Base-by-base conservation (phyloP, 2,888 invertebrate genomes). In the Pollenia griseotomentosa region DNA sequence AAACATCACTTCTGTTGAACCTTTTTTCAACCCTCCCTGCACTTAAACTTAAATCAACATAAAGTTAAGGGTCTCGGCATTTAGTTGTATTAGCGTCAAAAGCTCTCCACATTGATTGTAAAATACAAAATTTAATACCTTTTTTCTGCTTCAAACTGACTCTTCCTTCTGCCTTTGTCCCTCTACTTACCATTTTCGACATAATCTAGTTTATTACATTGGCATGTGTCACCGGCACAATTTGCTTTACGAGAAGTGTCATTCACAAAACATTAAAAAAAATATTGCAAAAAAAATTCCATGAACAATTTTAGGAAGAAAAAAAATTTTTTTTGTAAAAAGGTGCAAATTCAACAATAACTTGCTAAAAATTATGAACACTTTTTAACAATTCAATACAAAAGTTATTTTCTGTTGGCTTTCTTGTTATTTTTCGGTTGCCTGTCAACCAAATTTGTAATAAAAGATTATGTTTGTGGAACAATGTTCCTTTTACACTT, bases 271-370 rank as follows among this genome's bases (percentile, higher is more conserved):
- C 33, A 33, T 33, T 33, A 66, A 66, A 44, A 51, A 23, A 42
- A 51, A 51, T 2, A 33, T 33, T 33, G 33, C 33, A 33, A 33
- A 53, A 66, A 4, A 77, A 66, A 19, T 0, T 2, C 9, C n/a
- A 42, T 12, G 16, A 14, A 46, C 57, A 78, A n/a, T 33, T 14
- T 55, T 55, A 59, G 23, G 33, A 59, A 33, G 0, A 33, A 33
- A 33, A 33, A 33, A 33, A 4, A 33, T 33, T 33, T 6, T 23
- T 23, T 33, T 6, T 23, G 11, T 7, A 59, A 59, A 79, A 70
- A 81, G 46, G 81, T 73, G 53, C 65, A 44, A 81, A 81, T 65
- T 66, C 65, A 73, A 81, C 33, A 33, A 33, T 73, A 66, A 73
- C 33, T 73, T 81, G 46, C 12, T 12, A 16, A 66, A 73, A 73